Evolutionary conservation across 2,888 invertebrate species (phyloP).

Genomic region (Auanema sp.): DNA sequence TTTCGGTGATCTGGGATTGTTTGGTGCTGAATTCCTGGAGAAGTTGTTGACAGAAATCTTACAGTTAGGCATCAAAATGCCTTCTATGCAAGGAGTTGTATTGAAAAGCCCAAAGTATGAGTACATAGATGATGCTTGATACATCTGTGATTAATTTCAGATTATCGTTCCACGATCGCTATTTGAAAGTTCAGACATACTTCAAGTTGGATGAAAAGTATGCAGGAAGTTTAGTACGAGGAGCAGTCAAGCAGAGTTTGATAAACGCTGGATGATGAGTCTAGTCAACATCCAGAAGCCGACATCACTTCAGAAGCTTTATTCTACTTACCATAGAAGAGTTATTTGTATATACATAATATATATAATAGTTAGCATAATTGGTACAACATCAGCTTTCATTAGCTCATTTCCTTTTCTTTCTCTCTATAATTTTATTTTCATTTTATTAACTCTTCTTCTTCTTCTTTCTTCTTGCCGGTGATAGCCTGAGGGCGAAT

Average conservation of each 20-base stretch:
- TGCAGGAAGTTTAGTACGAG: constrained; percentile 56
- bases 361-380: too few species aligned
- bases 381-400: too few species aligned
- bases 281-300: too few species aligned
- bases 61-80: constrained; percentile 59
- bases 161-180: constrained; percentile 60
- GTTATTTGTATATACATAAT: not conserved
- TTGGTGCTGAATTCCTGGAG: constrained; percentile 63
- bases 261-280: constrained; percentile 40
- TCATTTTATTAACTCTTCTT: too few species aligned
- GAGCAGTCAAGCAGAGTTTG: constrained; percentile 58
- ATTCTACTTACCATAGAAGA: too few species aligned
- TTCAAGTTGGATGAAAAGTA: constrained; percentile 62
- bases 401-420: too few species aligned
- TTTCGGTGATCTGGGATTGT: constrained; percentile 61
- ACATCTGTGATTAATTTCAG: too few species aligned
- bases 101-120: constrained; percentile 61
- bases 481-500: too few species aligned
- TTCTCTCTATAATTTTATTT: too few species aligned
- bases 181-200: constrained; percentile 58
- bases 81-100: constrained; percentile 60
- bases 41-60: constrained; percentile 61
- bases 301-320: too few species aligned
- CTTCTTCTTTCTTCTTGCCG: too few species aligned
- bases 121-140: too few species aligned